Evolutionary conservation across 1,140 invertebrate genomes (phyloP), one percentile per base, ranked within the genome.

Genomic region (Thaumatotibia leucotreta): DNA sequence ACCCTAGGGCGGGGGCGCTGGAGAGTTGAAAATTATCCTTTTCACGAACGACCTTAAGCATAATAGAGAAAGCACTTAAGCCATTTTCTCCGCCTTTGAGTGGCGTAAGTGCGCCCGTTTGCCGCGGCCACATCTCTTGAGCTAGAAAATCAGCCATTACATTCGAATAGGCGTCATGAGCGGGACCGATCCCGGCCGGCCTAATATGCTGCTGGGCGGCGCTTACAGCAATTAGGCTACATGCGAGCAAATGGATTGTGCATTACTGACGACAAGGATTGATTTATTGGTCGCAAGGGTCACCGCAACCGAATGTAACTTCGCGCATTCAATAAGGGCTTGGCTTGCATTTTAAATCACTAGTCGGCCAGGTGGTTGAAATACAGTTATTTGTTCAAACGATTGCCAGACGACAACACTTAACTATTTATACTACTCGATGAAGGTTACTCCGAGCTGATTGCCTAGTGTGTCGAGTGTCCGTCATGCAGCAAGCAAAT

Each of bases 41-140:
- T 91, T 91, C 87, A 89, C 80, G 79, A 91, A 87, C 86, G 88
- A 84, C 86, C 86, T 89, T 89, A 88, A 91, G 82, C 79, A 91
- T 91, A 91, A 91, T 89, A 91, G 88, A 91, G 86, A 89, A 91
- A 91, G 88, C 88, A 91, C 88, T 91, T 91, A 89, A 91, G 86
- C 88, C 87, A 91, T 91, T 91, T 91, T 91, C 88, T 82, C 88
- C 84, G 88, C 86, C 87, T 91, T 91, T 91, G 84, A 91, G 84
- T 91, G 86, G 82, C 85, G 84, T 91, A 89, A 91, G 88, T 83
- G 84, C 76, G 82, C 75, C 79, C 84, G 80, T 88, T 88, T 87
- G 86, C 81, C 74, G 79, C 68, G 75, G 73, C 76, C 73, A 81
- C 82, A 70, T 79, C 83, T 86, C 84, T 80, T 83, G 86, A 88